These are phyloP conservation scores for Zophobas atratus DNA, from an alignment of 1,140 invertebrate genomes.

Conservation along the genomic window DNA sequence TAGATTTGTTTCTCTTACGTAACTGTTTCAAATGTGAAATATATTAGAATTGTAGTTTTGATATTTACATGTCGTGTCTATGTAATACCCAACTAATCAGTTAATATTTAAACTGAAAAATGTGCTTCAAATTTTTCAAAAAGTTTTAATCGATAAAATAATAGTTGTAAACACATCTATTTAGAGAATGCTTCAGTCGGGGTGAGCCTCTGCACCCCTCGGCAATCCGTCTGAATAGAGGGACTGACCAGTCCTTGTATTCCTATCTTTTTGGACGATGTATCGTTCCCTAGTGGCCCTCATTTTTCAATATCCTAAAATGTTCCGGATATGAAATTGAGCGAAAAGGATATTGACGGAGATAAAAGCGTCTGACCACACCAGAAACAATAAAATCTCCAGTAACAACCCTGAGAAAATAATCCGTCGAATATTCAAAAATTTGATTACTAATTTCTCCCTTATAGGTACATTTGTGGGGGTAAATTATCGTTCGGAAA, in stretches of 20 bases:
- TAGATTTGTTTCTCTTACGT: no score
- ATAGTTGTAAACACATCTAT: background rate
- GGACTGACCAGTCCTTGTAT: conserved; percentile 45
- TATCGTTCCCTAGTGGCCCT: conserved; percentile 62
- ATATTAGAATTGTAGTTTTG: no score
- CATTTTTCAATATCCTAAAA: conserved; percentile 66
- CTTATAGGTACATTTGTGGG: conserved; percentile 9
- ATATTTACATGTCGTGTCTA: no score
- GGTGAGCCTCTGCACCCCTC: conserved; percentile 15
- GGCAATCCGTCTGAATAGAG: conserved; percentile 27
- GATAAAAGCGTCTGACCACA: conserved; percentile 30
- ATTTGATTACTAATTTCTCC: background rate
- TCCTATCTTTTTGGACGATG: conserved; percentile 59
- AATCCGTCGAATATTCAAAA: background rate
- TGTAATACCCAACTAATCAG: no score
- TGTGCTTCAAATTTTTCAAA: no score
- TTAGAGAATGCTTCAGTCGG: background rate
- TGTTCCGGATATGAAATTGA: conserved; percentile 62
- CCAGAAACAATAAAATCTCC: conserved; percentile 24
- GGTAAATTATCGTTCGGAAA: conserved; percentile 47
- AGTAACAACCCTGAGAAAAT: background rate
- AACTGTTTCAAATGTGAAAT: no score
- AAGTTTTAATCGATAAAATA: no score
- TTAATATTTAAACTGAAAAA: no score
- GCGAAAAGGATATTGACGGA: conserved; percentile 56